Base-by-base conservation (phyloP, 2,888 invertebrate species). In the Lasioglossum figueresi region DNA sequence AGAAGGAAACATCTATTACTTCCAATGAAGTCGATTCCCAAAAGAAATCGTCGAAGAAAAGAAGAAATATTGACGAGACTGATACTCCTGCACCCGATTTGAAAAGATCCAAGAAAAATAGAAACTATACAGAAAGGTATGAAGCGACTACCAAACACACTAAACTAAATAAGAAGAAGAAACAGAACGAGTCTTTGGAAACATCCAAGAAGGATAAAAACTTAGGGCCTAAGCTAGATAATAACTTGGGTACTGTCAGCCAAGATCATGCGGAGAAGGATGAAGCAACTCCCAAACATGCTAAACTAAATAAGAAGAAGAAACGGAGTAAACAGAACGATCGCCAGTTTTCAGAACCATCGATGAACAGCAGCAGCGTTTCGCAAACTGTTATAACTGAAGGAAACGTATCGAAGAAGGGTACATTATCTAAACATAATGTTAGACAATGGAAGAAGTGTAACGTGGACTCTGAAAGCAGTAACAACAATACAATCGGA, bases 361-460 rank as follows among this genome's bases (percentile, higher is more conserved):
- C 10, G 10, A n/a, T n/a, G 12, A 48, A 68, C n/a, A 19, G 16
- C 23, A 68, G 16, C 12, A 48, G n/a, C 0, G 5, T 48, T 48
- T 70, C 16, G 16, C 27, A 76, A 66, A 56, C 43, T 19, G 12
- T 37, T 0, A 31, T 63, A 48, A 40, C 52, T 23, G 16, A 74
- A 52, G 31, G 12, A 40, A 78, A 70, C 45, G 0, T 19, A 8
- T 31, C 14, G 45, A 31, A n/a, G 16, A 74, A 78, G 56, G 43
- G 79, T 34, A 8, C 84, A 23, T 85, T 93, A 73, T 93, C 89
- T 88, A 95, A 93, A 84, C 91, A 92, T 66, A 94, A 93, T 71
- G 63, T 66, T 43, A 84, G 72, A 76, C 86, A 75, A n/a, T 77
- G 77, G 56, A 88, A 73, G 4, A 76, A 79, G 48, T 37, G 8